Conservation (phyloP, 2,888 invertebrate species). For the Minunthozetes semirufus region DNA sequence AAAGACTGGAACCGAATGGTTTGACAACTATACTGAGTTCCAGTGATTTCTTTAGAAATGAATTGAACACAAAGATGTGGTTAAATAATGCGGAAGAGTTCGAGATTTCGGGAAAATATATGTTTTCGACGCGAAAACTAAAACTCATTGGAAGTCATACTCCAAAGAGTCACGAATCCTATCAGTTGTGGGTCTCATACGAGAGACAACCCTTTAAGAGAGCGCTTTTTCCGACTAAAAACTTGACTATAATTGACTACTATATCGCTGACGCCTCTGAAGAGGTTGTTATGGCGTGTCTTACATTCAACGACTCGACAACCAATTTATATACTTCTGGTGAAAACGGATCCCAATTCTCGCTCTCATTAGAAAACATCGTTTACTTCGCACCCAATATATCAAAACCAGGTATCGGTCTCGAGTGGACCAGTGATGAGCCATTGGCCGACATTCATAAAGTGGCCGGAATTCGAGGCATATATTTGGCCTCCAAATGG, state of each 20-base stretch:
- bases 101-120: slow-evolving; percentile 71
- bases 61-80: slow-evolving; percentile 51
- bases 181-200: slow-evolving; percentile 69
- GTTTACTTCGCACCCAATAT: slow-evolving; percentile 75
- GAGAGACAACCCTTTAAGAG: slow-evolving; percentile 62
- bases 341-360: slow-evolving; percentile 60
- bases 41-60: slow-evolving; percentile 45
- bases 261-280: slow-evolving; percentile 77
- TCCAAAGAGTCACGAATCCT: slow-evolving; percentile 41
- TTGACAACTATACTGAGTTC: slow-evolving; percentile 53
- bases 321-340: slow-evolving; percentile 76
- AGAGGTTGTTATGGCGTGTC: slow-evolving; percentile 64
- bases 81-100: slow-evolving; percentile 70
- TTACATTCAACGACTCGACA: slow-evolving; percentile 64
- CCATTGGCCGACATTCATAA: slow-evolving; percentile 80
- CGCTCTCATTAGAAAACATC: slow-evolving; percentile 69
- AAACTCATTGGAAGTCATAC: slow-evolving; percentile 23
- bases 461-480: slow-evolving; percentile 75
- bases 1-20: slow-evolving; percentile 60
- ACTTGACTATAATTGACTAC: slow-evolving; percentile 54
- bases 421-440: slow-evolving; percentile 54
- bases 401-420: slow-evolving; percentile 57
- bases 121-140: slow-evolving; percentile 70
- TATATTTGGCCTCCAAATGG: slow-evolving; percentile 79
- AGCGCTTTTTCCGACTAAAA: slow-evolving; percentile 61